These are phyloP conservation scores for Dorcus parallelipipedus DNA, from an alignment of 2,888 invertebrate genomes.

Conservation along the genomic window DNA sequence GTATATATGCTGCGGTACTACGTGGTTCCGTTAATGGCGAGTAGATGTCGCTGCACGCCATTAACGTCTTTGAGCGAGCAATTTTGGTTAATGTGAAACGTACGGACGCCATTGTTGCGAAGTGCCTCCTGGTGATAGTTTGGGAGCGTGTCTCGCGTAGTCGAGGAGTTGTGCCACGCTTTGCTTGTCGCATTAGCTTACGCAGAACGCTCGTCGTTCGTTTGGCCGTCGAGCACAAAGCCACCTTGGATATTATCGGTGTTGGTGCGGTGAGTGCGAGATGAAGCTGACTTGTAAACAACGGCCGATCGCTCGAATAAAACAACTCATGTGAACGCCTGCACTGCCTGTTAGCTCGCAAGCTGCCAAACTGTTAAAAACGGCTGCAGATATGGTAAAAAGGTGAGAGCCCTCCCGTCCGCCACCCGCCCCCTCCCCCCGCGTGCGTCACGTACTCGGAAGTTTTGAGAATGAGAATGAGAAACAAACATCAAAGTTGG, in stretches of 20 bases:
- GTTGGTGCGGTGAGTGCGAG: neutral
- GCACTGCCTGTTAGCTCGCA: slow-evolving; percentile 7
- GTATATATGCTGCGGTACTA: no score
- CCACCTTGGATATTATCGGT: neutral
- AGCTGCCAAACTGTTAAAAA: slow-evolving; percentile 39
- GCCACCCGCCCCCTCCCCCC: no score
- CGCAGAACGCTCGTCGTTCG: neutral
- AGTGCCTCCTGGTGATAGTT: neutral
- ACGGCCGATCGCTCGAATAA: slow-evolving; percentile 1
- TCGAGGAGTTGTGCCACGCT: neutral
- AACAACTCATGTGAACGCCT: slow-evolving; percentile 2
- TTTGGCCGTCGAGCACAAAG: neutral
- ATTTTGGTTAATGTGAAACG: no score
- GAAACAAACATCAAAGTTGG: no score
- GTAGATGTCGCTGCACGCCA: no score
- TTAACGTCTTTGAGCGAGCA: no score
- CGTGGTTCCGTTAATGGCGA: no score
- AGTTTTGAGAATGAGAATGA: no score
- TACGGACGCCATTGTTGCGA: slow-evolving; percentile 7
- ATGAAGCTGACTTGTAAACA: slow-evolving; percentile 15
- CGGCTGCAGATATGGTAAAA: slow-evolving; percentile 50
- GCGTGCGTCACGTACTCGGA: no score
- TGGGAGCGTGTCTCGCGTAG: neutral
- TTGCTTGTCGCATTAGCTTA: neutral
- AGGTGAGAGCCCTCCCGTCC: slow-evolving; percentile 35